Base-by-base conservation (phyloP, 2,888 invertebrate species). In the Nyleta sp. region DNA sequence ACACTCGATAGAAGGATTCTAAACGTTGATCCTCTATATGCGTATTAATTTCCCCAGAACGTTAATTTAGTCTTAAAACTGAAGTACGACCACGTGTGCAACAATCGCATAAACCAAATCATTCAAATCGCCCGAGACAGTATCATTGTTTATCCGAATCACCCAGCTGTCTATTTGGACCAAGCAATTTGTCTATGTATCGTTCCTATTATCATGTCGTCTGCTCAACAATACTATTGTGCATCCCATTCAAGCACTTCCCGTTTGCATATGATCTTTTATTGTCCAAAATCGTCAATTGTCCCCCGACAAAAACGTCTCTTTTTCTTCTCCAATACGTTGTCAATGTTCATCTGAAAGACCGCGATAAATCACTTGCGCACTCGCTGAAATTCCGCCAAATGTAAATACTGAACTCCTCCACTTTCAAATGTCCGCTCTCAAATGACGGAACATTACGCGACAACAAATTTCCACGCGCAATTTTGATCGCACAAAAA, bases 151-250 rank as follows among this genome's bases (percentile, higher is more conserved):
- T 64, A 64, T 57, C 31, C 20, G 53, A 57, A 40, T 65, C 62
- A 57, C 48, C n/a, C 42, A 40, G 44, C 48, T 64, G 55, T 62
- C 72, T 65, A 73, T 73, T 18, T 18, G 65, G 52, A 24, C 59
- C 72, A 59, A 73, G 52, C 65, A 73, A 73, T 65, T 50, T 33
- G 46, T 74, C 59, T 74, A 64, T 52, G 65, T 74, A 74, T 74
- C 65, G 73, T 40, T 42, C 15, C 44, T 53, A 67, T 74, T 67
- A 74, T 74, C 40, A 46, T 74, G 65, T 52, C 59, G 50, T 55
- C 59, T 52, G 50, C 15, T 65, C 50, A 60, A 59, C 65, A 74
- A 67, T 52, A 52, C 22, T 44, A 74, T 65, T 74, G 65, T 67
- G n/a, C 35, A 24, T 60, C 42, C 44, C 22, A 52, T 52, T 50